These are phyloP conservation scores for Laupala kohalensis DNA, from an alignment of 1,140 invertebrate species.

Conservation along the genomic window DNA sequence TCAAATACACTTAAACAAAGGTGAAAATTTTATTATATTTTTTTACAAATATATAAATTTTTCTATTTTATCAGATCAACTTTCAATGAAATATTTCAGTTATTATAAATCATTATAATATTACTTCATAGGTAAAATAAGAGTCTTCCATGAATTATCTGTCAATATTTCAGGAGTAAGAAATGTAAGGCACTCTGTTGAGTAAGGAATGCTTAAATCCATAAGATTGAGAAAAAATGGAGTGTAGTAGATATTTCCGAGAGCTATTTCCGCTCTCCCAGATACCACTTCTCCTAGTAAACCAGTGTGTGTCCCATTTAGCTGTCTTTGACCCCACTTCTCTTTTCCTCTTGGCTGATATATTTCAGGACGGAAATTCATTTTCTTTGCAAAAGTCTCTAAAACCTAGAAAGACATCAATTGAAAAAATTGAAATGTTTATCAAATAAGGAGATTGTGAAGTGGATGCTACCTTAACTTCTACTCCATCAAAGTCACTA, in stretches of 20 bases:
- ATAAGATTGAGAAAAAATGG: slow-evolving; percentile 48
- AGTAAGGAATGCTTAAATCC: slow-evolving; percentile 65
- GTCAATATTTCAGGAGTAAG: slow-evolving; percentile 61
- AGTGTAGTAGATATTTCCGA: slow-evolving; percentile 64
- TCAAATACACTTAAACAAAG: too few species aligned
- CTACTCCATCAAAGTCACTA: slow-evolving; percentile 31
- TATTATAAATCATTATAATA: not conserved
- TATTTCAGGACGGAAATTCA: slow-evolving; percentile 52
- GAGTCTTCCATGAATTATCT: slow-evolving; percentile 68
- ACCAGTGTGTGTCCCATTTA: slow-evolving; percentile 48
- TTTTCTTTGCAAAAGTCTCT: slow-evolving; percentile 43
- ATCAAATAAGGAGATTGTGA: not conserved
- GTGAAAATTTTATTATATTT: not conserved
- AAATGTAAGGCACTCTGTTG: slow-evolving; percentile 67
- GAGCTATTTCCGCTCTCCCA: slow-evolving; percentile 46
- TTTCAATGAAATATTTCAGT: too few species aligned
- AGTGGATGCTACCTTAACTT: slow-evolving; percentile 38
- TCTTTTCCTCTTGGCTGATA: slow-evolving; percentile 43
- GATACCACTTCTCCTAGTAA: slow-evolving; percentile 33
- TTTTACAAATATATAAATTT: too few species aligned
- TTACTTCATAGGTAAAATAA: slow-evolving; percentile 65
- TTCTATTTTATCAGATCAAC: too few species aligned
- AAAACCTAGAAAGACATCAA: slow-evolving; percentile 38
- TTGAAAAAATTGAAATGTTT: not conserved
- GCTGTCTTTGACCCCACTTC: slow-evolving; percentile 46